phyloP scores from a whole-genome alignment of 2,888 invertebrate species.

The Ellobium chinense region DNA sequence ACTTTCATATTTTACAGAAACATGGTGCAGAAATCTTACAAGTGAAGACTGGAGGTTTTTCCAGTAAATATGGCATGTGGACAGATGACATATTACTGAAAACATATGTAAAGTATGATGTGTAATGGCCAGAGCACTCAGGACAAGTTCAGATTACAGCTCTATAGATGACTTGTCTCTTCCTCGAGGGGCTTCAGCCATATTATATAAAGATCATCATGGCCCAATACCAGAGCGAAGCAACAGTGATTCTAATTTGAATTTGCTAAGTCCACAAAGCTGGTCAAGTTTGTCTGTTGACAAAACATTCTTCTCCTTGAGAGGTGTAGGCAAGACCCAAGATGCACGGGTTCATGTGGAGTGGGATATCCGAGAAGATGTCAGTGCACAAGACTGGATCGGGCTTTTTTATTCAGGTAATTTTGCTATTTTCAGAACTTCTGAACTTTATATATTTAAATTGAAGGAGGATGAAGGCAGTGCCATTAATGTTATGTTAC shows the following conservation, averaged over 20 bases:
- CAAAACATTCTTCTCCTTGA: constrained; percentile 42
- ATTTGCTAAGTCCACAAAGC: constrained; percentile 58
- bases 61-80: too few species aligned
- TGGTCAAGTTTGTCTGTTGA: constrained; percentile 75
- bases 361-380: constrained; percentile 78
- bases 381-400: constrained; percentile 79
- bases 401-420: constrained; percentile 78
- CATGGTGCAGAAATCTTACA: too few species aligned
- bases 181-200: constrained; percentile 60
- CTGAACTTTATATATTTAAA: too few species aligned
- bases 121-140: constrained; percentile 49
- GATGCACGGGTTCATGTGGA: constrained; percentile 67
- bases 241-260: constrained; percentile 73
- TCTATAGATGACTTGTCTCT: constrained; percentile 70
- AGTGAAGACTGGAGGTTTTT: too few species aligned
- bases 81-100: too few species aligned
- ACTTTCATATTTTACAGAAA: too few species aligned
- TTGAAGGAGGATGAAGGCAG: too few species aligned
- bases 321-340: constrained; percentile 25
- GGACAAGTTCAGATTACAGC: constrained; percentile 56
- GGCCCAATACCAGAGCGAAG: constrained; percentile 67
- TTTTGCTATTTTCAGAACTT: too few species aligned
- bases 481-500: too few species aligned
- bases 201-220: constrained; percentile 54
- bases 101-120: too few species aligned